A percentile compares a stretch with the other conserved stretches of the same genome.
Evolutionary conservation across 2,113 vertebrate genomes (phyloP).

Genomic region (Varanus salvator): DNA sequence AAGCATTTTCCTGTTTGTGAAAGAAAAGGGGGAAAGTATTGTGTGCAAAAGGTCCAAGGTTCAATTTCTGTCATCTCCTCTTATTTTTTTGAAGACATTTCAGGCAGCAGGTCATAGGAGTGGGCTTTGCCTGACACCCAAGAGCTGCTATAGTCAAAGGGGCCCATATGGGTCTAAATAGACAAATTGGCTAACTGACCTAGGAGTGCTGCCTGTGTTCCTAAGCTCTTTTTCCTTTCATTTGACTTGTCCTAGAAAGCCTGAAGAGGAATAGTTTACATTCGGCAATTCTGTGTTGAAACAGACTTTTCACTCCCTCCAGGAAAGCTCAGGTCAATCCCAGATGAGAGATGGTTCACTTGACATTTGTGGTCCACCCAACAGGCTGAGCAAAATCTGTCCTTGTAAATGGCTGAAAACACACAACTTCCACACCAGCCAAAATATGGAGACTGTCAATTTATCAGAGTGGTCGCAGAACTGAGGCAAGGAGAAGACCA

Average conservation of each 20-base stretch:
- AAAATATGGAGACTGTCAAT: too few relatives aligned
- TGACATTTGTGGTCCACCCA: neutral
- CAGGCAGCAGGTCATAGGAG: too few relatives aligned
- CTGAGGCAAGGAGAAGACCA: too few relatives aligned
- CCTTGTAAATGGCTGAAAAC: too few relatives aligned
- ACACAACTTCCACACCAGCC: neutral
- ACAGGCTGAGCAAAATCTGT: neutral
- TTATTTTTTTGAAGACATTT: too few relatives aligned
- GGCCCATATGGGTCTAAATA: too few relatives aligned
- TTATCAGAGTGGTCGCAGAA: too few relatives aligned
- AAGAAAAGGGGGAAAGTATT: neutral
- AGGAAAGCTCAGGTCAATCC: neutral
- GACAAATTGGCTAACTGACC: too few relatives aligned
- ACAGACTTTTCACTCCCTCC: neutral
- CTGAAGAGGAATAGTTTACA: neutral
- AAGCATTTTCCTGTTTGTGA: neutral
- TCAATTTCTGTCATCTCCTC: too few relatives aligned
- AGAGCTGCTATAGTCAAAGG: too few relatives aligned
- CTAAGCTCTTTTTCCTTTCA: neutral
- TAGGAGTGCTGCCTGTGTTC: too few relatives aligned
- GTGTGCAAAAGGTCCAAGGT: neutral
- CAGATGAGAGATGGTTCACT: neutral
- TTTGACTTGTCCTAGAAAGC: neutral
- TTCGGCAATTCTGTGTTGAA: neutral
- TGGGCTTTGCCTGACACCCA: too few relatives aligned